These are phyloP conservation scores for Micropoecilia bifurca DNA, from an alignment of 2,797 vertebrate genomes.

Conservation along the genomic window DNA sequence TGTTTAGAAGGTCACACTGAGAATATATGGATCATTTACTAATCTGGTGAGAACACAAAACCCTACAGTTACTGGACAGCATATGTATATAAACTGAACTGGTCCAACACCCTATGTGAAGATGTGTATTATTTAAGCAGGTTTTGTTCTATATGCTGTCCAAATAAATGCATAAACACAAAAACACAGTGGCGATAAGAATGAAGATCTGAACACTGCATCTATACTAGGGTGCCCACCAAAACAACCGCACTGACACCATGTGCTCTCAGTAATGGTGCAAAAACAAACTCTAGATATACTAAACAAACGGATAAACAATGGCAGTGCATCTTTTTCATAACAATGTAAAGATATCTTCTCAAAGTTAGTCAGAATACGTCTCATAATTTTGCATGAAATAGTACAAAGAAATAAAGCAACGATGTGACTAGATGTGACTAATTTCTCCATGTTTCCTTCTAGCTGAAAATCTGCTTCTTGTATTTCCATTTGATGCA, in stretches of 20 bases:
- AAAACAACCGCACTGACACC: neutral
- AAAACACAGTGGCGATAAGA: neutral
- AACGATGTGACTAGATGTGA: neutral
- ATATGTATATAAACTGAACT: neutral
- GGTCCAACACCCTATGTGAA: neutral
- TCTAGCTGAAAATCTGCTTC: neutral
- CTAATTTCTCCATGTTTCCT: neutral
- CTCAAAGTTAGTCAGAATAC: neutral
- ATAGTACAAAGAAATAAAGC: neutral
- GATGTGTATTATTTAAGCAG: neutral
- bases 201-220: neutral
- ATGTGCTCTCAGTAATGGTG: neutral
- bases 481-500: neutral
- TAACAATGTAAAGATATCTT: neutral
- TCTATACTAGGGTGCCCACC: neutral
- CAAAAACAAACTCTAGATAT: neutral
- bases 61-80: neutral
- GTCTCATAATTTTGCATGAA: neutral
- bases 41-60: slow-evolving; percentile 58
- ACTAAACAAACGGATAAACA: neutral
- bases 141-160: neutral
- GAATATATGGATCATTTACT: slow-evolving; percentile 45
- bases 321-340: neutral
- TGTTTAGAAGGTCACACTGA: slow-evolving; percentile 48
- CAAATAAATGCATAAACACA: neutral